phyloP scores from a whole-genome alignment of 2,888 invertebrate species.

The Melinaea menophilus region DNA sequence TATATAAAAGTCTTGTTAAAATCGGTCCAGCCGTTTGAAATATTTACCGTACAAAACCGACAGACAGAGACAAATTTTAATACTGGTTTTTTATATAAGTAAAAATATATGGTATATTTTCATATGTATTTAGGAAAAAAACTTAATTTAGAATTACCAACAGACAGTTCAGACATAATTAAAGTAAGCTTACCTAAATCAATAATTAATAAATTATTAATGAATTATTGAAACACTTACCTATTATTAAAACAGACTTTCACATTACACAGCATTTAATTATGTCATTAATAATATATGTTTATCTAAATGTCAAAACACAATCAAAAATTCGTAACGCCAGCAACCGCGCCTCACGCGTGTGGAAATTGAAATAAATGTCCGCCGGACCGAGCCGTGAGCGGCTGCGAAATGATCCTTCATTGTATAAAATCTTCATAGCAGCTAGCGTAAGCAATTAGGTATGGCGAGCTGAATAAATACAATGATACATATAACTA shows the following conservation, averaged over 20 bases:
- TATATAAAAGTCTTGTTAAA: too few species aligned
- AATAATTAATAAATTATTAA: neutral
- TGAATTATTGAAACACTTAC: slow-evolving; percentile 1
- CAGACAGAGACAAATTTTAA: too few species aligned
- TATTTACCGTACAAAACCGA: too few species aligned
- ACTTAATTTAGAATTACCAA: too few species aligned
- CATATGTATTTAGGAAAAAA: too few species aligned
- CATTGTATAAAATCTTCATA: slow-evolving; percentile 21
- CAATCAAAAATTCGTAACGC: slow-evolving; percentile 32
- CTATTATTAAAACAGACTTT: neutral
- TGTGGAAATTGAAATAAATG: slow-evolving; percentile 54
- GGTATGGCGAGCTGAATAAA: slow-evolving; percentile 9
- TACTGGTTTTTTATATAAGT: too few species aligned
- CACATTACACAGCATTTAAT: neutral
- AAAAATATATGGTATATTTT: too few species aligned
- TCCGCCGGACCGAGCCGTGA: slow-evolving; percentile 37
- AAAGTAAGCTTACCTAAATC: too few species aligned
- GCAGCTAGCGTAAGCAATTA: slow-evolving; percentile 20
- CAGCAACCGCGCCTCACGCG: slow-evolving; percentile 45
- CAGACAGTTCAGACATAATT: too few species aligned
- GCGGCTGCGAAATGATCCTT: slow-evolving; percentile 39
- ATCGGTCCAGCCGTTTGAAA: too few species aligned
- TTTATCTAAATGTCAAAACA: slow-evolving; percentile 9
- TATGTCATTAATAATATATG: neutral
- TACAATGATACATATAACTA: slow-evolving; percentile 5